phyloP scores from a whole-genome alignment of 2,888 invertebrate genomes.

The Escarpia spicata region DNA sequence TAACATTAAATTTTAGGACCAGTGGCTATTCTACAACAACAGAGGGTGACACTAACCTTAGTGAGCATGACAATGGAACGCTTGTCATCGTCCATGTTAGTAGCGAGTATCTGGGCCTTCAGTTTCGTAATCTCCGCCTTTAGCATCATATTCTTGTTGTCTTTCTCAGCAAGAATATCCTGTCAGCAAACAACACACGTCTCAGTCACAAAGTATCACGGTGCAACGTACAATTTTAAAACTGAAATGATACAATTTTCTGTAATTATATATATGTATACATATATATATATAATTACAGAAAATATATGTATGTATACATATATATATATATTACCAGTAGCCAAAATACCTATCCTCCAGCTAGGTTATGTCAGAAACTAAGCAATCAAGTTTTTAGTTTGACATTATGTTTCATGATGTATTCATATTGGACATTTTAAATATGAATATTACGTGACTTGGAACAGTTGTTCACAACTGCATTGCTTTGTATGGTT shows the following conservation, averaged over 20 bases:
- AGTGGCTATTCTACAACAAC: too few species aligned
- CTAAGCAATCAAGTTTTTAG: too few species aligned
- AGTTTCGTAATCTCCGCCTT: constrained; percentile 67
- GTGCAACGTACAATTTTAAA: background rate
- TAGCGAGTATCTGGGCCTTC: constrained; percentile 64
- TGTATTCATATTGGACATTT: too few species aligned
- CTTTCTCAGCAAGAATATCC: constrained; percentile 74
- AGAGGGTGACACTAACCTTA: constrained; percentile 49
- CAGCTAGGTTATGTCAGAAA: too few species aligned
- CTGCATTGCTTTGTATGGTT: too few species aligned
- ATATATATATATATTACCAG: too few species aligned
- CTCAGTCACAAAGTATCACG: background rate
- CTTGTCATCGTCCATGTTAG: constrained; percentile 66
- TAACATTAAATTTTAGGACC: too few species aligned
- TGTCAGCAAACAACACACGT: constrained; percentile 39
- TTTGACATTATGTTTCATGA: too few species aligned
- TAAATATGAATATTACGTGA: too few species aligned
- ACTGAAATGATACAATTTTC: background rate
- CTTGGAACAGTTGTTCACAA: too few species aligned
- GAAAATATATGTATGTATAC: too few species aligned
- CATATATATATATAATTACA: background rate
- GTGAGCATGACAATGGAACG: constrained; percentile 64
- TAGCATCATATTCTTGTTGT: constrained; percentile 76
- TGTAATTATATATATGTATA: background rate
- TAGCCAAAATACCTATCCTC: too few species aligned